Evolutionary conservation across 2,797 vertebrate genomes (phyloP).

Genomic region (Betta splendens): DNA sequence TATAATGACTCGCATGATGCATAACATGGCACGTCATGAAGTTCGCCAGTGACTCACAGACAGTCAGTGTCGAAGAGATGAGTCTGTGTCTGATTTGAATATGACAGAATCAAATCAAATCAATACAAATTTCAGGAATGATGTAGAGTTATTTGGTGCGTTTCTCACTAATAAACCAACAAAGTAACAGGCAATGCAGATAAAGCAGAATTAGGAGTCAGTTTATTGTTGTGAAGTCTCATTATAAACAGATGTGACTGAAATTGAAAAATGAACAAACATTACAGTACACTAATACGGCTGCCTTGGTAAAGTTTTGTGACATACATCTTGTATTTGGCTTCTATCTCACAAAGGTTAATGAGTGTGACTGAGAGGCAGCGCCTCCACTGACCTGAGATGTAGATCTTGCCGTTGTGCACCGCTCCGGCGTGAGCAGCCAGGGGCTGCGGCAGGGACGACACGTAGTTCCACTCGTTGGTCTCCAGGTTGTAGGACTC

Average conservation of each 20-base stretch:
- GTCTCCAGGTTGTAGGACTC: conserved; percentile 98
- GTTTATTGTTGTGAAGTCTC: too few relatives aligned
- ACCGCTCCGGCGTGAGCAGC: conserved; percentile 96
- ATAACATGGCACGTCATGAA: conserved; percentile 9
- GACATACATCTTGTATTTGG: background rate
- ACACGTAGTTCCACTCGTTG: conserved; percentile 98
- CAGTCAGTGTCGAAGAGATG: conserved; percentile 19
- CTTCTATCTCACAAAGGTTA: background rate
- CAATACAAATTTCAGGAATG: background rate
- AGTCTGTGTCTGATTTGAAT: conserved; percentile 16
- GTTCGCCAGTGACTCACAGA: conserved; percentile 36
- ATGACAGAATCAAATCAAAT: background rate
- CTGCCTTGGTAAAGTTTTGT: too few relatives aligned
- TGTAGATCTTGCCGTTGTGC: conserved; percentile 98
- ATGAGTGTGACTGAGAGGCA: background rate
- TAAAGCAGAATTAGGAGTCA: too few relatives aligned
- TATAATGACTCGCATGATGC: conserved; percentile 6
- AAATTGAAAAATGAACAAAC: too few relatives aligned
- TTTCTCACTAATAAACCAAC: too few relatives aligned
- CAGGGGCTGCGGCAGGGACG: conserved; percentile 93
- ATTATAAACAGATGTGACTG: too few relatives aligned
- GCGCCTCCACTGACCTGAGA: conserved; percentile 88
- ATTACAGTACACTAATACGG: background rate
- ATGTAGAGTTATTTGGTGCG: too few relatives aligned
- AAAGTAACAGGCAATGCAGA: too few relatives aligned